These are phyloP conservation scores for Aptenodytes patagonicus DNA, from an alignment of 2,113 vertebrate species.

Conservation along the genomic window DNA sequence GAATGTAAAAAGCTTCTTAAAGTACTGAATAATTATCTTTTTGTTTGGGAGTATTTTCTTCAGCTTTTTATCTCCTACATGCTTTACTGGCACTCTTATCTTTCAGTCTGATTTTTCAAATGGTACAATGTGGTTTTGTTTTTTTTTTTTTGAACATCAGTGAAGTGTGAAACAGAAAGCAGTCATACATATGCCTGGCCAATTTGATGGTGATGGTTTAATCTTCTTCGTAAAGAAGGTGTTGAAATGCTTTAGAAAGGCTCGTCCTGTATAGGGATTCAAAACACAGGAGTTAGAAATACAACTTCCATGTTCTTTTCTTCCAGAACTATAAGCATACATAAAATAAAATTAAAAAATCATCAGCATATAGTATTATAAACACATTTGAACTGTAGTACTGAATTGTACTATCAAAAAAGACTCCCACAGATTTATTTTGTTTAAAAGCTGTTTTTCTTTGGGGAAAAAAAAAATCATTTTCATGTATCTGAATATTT, in stretches of 20 bases:
- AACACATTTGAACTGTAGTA: neutral
- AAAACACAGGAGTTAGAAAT: neutral
- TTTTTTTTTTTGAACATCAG: neutral
- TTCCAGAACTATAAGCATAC: neutral
- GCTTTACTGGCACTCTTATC: constrained; percentile 26
- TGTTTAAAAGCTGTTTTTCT: neutral
- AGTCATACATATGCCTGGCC: constrained; percentile 11
- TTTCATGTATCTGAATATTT: neutral
- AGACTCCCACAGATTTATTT: neutral
- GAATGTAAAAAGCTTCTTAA: neutral
- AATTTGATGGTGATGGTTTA: constrained; percentile 31
- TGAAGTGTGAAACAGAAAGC: constrained; percentile 1
- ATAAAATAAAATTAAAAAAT: neutral
- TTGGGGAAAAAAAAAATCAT: fast-evolving
- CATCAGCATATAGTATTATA: neutral
- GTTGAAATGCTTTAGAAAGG: neutral
- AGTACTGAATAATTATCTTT: constrained; percentile 23
- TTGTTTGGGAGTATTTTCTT: constrained; percentile 2
- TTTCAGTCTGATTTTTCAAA: constrained; percentile 55
- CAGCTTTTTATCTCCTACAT: constrained; percentile 10
- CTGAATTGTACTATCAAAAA: neutral
- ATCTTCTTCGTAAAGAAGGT: neutral
- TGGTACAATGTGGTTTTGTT: neutral
- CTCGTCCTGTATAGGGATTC: neutral
- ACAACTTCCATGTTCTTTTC: neutral